Conservation (phyloP, 2,888 invertebrate species). For the Eurois occulta region DNA sequence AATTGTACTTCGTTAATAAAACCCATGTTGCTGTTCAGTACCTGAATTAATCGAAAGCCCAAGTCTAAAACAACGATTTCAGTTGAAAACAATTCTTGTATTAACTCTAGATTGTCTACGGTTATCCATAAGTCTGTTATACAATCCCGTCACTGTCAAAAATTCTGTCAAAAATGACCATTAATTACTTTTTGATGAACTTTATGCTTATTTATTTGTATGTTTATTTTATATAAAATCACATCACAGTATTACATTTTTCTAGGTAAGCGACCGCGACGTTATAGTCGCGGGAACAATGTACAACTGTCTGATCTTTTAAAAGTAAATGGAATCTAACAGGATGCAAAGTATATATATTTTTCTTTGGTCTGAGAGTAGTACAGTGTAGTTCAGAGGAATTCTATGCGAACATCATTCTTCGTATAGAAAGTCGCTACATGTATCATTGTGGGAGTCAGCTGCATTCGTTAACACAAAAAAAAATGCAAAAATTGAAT, state of each 20-base stretch:
- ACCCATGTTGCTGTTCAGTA: no score
- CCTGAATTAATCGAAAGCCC: no score
- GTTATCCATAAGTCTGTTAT: no score
- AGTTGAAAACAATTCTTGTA: no score
- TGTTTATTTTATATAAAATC: conserved; percentile 7
- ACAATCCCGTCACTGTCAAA: conserved; percentile 32
- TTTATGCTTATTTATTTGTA: neutral
- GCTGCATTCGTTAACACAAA: neutral
- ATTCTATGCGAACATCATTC: neutral
- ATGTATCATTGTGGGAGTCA: neutral
- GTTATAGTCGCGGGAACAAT: neutral
- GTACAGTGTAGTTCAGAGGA: neutral
- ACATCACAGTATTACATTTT: neutral
- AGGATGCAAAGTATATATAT: neutral
- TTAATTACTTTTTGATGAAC: conserved; percentile 3
- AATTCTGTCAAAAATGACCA: conserved; percentile 6
- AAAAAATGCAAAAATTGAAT: neutral
- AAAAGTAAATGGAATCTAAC: neutral
- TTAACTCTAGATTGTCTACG: no score
- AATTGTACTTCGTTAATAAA: no score
- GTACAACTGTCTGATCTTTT: neutral
- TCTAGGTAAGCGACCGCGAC: conserved; percentile 6
- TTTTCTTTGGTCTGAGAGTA: neutral
- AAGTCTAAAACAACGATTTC: no score
- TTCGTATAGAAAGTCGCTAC: neutral